Base-by-base conservation (phyloP, 2,797 vertebrate genomes). In the Tenualosa ilisha region DNA sequence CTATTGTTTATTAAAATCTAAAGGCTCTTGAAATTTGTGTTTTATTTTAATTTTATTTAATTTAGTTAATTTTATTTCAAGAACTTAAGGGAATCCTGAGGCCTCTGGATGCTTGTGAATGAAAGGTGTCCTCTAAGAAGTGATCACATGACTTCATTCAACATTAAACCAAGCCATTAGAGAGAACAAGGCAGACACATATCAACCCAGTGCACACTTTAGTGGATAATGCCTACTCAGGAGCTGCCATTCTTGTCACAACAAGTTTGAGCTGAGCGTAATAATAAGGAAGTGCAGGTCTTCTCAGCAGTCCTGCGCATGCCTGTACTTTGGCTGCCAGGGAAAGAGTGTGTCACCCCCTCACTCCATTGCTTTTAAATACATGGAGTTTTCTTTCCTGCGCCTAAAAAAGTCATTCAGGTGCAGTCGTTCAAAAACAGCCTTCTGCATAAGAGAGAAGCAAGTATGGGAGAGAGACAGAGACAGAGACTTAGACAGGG, bases 211-310 rank as follows among this genome's bases (percentile, higher is more conserved):
- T 1, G 68, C 37, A 20, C 15, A 40, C 37, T 37, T 43, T 3
- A 40, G 31, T 17, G 13, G 31, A 17, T 17, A 20, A 17, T 75
- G 13, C 31, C 31, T 75, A 75, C 15, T 75, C 31, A 75, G 37
- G 68, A 43, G 13, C 15, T 72, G 31, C 68, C 68, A 75, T 75
- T 75, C 68, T 31, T 75, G 68, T 43, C 68, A 31, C 68, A 40
- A 72, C 31, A 75, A 75, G 68, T 37, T 43, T 37, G 13, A 75
- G 31, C 68, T 75, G 11, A 40, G 31, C 13, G 31, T 26, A 9
- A 12, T 75, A 75, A 15, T 75, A 75, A 75, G 37, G 3, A 13
- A 75, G 4, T 13, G 13, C 68, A 11, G 56, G 6, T 43, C 68
- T 40, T 5, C 26, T 68, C 63, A 8, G 56, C 22, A 7, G 20